Evolutionary conservation across 2,113 vertebrate species (phyloP).

Genomic region (Microcebus griseorufus): DNA sequence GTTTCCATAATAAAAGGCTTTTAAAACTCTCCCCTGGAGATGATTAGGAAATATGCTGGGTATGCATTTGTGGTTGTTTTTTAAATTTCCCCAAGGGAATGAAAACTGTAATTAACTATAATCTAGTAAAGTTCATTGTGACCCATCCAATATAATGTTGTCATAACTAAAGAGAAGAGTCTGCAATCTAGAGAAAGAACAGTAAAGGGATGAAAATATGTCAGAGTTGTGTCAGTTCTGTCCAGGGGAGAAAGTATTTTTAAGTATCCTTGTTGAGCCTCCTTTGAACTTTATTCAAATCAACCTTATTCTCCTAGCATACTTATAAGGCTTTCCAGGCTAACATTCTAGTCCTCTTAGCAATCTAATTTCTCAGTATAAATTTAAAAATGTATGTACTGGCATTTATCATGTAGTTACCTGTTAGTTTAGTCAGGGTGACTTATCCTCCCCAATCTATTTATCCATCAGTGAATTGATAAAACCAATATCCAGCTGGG

Average conservation of each 20-base stretch:
- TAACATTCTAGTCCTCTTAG: not conserved
- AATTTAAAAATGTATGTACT: not conserved
- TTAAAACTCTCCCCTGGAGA: constrained; percentile 11
- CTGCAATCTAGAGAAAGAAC: constrained; percentile 23
- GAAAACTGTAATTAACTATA: constrained; percentile 50
- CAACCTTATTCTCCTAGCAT: not conserved
- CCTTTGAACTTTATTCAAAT: not conserved
- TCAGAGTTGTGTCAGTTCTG: not conserved
- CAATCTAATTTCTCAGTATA: not conserved
- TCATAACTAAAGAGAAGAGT: constrained; percentile 11
- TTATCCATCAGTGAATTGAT: not conserved
- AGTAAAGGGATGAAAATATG: not conserved
- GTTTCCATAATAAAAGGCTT: constrained; percentile 18
- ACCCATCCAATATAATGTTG: constrained; percentile 5
- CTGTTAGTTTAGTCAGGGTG: not conserved
- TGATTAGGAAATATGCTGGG: constrained; percentile 41
- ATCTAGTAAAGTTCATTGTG: constrained; percentile 43
- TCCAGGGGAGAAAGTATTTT: not conserved
- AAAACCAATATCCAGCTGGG: not conserved
- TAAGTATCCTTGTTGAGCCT: not conserved
- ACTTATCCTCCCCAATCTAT: not conserved
- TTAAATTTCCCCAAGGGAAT: constrained; percentile 31
- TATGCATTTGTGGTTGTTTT: constrained; percentile 50
- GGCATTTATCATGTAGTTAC: not conserved
- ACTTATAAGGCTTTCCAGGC: not conserved